Conservation (phyloP, 2,113 vertebrate species). For the Anhinga anhinga region DNA sequence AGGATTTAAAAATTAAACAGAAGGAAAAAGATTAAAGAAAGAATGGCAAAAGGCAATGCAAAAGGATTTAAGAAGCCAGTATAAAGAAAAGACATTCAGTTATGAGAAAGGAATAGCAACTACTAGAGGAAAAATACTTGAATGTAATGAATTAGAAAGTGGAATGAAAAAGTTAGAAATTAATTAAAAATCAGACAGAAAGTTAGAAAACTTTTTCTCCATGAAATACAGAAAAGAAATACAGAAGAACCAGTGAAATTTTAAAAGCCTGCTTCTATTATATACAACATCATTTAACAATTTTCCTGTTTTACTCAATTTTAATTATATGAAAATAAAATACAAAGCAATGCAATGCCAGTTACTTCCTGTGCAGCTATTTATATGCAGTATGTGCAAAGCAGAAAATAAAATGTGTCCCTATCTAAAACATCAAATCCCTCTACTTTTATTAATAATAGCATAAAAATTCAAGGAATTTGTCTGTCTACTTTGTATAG, state of each 20-base stretch:
- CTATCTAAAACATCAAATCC: neutral
- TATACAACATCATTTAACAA: neutral
- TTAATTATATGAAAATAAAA: neutral
- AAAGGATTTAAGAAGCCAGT: constrained; percentile 70
- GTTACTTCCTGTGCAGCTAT: neutral
- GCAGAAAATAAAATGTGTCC: neutral
- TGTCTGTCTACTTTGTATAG: neutral
- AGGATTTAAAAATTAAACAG: constrained; percentile 78
- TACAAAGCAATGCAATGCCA: neutral
- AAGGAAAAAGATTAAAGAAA: constrained; percentile 75
- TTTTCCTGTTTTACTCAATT: neutral
- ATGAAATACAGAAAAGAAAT: neutral
- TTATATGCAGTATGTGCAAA: neutral
- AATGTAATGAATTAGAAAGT: constrained; percentile 24
- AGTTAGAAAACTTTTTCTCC: neutral
- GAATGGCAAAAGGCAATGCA: constrained; percentile 71
- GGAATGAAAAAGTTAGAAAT: constrained; percentile 6
- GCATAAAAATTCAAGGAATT: neutral
- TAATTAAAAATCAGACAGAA: constrained; percentile 23
- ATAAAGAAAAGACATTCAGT: constrained; percentile 60
- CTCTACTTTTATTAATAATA: neutral
- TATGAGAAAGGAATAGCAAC: constrained; percentile 65
- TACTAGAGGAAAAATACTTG: constrained; percentile 31
- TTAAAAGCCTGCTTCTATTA: neutral
- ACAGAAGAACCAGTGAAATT: neutral